Evolutionary conservation across 2,113 vertebrate species (phyloP).

Genomic region (Oncorhynchus kisutch): DNA sequence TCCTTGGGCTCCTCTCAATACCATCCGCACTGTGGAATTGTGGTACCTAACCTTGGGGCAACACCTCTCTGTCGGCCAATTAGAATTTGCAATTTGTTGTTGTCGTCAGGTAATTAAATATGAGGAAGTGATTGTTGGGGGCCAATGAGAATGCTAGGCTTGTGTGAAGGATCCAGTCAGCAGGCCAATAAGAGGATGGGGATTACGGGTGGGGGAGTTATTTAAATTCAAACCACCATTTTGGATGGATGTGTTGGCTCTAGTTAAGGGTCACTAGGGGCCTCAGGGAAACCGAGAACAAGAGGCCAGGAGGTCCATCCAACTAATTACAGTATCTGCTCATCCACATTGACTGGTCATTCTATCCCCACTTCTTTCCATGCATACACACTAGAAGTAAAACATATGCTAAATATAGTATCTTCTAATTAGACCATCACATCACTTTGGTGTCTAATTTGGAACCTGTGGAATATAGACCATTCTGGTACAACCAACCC

Average conservation of each 20-base stretch:
- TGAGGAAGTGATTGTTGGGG: neutral
- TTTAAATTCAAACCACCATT: neutral
- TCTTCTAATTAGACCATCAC: too few species aligned
- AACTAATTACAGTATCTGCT: neutral
- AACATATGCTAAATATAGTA: too few species aligned
- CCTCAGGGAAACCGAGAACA: neutral
- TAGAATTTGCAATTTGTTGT: neutral
- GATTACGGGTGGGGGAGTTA: neutral
- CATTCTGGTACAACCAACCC: too few species aligned
- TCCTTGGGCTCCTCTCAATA: conserved; percentile 1
- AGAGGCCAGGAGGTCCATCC: neutral
- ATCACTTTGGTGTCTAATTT: too few species aligned
- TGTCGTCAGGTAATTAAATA: neutral
- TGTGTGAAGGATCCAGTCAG: neutral
- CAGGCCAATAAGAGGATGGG: neutral
- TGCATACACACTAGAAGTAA: too few species aligned
- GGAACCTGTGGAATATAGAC: too few species aligned
- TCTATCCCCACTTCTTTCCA: too few species aligned
- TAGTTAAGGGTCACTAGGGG: neutral
- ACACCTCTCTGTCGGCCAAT: neutral
- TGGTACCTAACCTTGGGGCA: neutral
- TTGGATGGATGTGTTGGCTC: neutral
- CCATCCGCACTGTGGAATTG: conserved; percentile 4
- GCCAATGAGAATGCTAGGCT: neutral
- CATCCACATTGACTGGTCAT: neutral